phyloP scores from a whole-genome alignment of 2,797 vertebrate genomes.

The Eulemur albifrons region DNA sequence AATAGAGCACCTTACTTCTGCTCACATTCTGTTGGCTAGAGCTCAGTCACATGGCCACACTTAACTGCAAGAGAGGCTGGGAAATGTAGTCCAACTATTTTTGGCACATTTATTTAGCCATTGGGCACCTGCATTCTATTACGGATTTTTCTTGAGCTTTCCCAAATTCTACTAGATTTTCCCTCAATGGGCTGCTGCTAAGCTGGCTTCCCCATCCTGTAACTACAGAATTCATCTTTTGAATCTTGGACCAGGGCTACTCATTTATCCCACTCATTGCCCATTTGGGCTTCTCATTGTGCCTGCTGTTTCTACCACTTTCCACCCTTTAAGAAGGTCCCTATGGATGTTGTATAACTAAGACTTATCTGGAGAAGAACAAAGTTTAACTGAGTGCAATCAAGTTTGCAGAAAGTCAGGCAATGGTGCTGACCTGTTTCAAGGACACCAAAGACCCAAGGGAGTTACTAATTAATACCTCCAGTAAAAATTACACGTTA shows the following conservation, averaged over 20 bases:
- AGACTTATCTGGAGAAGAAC: background rate
- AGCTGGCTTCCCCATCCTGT: background rate
- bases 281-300: background rate
- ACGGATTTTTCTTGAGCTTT: constrained; percentile 15
- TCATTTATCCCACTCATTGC: background rate
- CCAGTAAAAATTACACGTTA: constrained; percentile 33
- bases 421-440: constrained; percentile 16
- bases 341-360: background rate
- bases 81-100: background rate
- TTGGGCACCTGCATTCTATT: background rate
- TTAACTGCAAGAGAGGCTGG: background rate
- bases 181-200: constrained; percentile 1
- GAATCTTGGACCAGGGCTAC: background rate
- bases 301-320: background rate
- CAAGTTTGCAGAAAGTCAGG: constrained; percentile 27
- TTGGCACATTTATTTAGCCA: background rate
- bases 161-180: constrained; percentile 23
- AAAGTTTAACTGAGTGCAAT: constrained; percentile 27
- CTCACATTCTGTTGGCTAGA: background rate
- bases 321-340: background rate
- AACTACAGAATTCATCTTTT: constrained; percentile 43
- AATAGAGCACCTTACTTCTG: background rate
- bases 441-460: background rate
- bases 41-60: background rate
- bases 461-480: constrained; percentile 50